Conservation (phyloP, 2,113 vertebrate genomes). For the Eulemur rufifrons region DNA sequence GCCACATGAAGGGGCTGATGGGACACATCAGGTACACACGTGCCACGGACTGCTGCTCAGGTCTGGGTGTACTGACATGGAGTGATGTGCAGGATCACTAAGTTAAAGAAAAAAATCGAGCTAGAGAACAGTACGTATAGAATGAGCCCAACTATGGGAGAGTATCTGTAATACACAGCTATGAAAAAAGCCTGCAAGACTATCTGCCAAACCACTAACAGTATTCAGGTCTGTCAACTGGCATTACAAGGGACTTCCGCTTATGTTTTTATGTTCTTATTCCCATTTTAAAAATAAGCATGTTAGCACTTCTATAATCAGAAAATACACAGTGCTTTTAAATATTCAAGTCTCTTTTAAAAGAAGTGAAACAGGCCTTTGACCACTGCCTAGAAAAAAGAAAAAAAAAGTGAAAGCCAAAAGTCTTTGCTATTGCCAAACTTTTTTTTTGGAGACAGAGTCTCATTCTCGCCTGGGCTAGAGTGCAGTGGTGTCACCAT, state of each 20-base stretch:
- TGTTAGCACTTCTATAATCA: not conserved
- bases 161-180: rapidly evolving
- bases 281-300: not conserved
- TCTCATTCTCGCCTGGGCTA: too few species aligned
- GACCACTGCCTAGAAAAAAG: not conserved
- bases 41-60: rapidly evolving
- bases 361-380: not conserved
- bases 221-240: not conserved
- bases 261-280: not conserved
- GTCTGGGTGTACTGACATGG: rapidly evolving
- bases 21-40: not conserved
- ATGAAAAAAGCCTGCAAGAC: not conserved
- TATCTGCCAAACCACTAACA: rapidly evolving
- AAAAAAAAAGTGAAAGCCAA: not conserved
- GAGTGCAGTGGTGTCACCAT: too few species aligned
- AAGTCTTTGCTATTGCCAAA: not conserved
- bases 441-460: too few species aligned
- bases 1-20: not conserved
- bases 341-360: not conserved
- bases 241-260: not conserved
- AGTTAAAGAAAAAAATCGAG: not conserved
- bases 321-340: not conserved
- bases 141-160: not conserved
- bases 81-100: not conserved
- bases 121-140: not conserved